Conservation (phyloP, 2,888 invertebrate genomes). For the Nomada lathburiana region DNA sequence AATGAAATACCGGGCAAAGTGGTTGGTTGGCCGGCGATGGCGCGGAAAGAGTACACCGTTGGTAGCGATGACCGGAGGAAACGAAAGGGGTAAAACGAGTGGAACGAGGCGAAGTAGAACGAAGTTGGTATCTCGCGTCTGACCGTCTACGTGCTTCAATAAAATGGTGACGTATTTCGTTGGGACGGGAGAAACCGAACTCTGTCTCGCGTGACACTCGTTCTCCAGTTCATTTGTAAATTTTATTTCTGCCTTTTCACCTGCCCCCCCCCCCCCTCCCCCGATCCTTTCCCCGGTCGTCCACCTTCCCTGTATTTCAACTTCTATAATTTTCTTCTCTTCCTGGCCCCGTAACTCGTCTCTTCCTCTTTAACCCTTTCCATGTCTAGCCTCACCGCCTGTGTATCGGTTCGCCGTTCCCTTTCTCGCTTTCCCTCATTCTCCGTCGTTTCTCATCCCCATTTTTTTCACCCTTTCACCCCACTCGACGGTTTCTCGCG, state of each 20-base stretch:
- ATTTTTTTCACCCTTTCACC: background rate
- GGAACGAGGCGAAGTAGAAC: conserved; percentile 60
- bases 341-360: background rate
- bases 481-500: conserved; percentile 1
- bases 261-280: too few species aligned
- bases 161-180: conserved; percentile 74
- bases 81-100: conserved; percentile 37
- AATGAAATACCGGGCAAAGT: conserved; percentile 52
- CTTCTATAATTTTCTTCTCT: conserved; percentile 13
- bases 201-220: conserved; percentile 2
- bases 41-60: conserved; percentile 11
- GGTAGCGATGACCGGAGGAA: conserved; percentile 18
- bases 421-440: conserved; percentile 18
- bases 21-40: conserved; percentile 44
- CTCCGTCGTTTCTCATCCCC: background rate
- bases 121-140: conserved; percentile 69
- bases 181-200: conserved; percentile 24
- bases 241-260: background rate
- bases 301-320: background rate
- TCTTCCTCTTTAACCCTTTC: background rate
- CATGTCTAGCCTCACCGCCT: background rate
- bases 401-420: conserved; percentile 1
- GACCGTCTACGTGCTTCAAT: conserved; percentile 68
- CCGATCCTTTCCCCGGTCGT: background rate
- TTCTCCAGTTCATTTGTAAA: background rate